A percentile compares a stretch with the other conserved stretches of the same genome.
phyloP scores from a whole-genome alignment of 92 coral and sea anemone species.

The Meandrina meandrites region DNA sequence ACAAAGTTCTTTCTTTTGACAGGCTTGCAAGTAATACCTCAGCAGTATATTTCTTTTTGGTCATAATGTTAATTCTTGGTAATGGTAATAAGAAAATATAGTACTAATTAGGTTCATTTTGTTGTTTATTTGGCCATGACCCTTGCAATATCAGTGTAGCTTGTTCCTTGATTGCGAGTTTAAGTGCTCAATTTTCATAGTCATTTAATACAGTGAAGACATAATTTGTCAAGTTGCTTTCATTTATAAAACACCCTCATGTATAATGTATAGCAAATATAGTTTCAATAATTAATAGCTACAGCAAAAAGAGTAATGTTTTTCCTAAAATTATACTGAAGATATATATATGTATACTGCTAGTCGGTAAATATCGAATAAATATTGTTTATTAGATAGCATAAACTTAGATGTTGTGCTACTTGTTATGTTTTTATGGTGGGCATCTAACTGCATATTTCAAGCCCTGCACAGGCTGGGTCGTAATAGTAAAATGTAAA shows the following conservation, averaged over 20 bases:
- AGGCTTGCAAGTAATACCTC: too few species aligned
- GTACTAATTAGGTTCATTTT: background rate
- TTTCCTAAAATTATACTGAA: background rate
- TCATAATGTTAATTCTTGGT: background rate
- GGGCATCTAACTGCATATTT: background rate
- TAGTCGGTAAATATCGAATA: background rate
- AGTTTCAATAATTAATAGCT: background rate
- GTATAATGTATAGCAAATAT: background rate
- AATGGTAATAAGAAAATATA: background rate
- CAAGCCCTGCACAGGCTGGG: too few species aligned
- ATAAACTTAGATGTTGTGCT: background rate
- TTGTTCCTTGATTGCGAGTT: background rate
- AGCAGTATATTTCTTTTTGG: too few species aligned
- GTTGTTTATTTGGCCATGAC: background rate
- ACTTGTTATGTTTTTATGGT: background rate
- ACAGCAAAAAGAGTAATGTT: background rate
- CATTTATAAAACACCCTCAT: background rate
- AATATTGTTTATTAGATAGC: background rate
- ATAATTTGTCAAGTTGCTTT: background rate
- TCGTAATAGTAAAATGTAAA: too few species aligned
- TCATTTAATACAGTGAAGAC: too few species aligned
- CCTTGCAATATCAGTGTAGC: background rate
- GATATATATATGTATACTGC: background rate
- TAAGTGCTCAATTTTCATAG: too few species aligned
- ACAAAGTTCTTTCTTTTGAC: too few species aligned